Evolutionary conservation across 2,797 vertebrate species (phyloP), one percentile per base, ranked within the genome.

Genomic region (Gorsachius magnificus): DNA sequence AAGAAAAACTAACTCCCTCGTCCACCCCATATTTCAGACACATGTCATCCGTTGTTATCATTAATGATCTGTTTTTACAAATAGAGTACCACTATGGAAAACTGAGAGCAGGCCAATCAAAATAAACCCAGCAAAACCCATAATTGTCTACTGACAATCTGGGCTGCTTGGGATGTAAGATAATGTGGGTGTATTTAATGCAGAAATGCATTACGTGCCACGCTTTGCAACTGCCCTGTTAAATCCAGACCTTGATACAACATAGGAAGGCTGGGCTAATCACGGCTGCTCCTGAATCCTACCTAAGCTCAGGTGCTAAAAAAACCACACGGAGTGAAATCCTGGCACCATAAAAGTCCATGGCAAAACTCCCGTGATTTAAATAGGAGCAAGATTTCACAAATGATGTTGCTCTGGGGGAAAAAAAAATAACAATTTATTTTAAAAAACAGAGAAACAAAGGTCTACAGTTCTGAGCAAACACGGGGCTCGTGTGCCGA

Each of bases 61-160:
- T 97, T 94, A 98, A 97, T 98, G 97, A 98, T 98, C 97, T 98
- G 98, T 98, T 98, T 98, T 97, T 98, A 98, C 97, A 97, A 98
- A 98, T 97, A 97, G 97, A 99, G 98, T 98, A 98, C 97, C 99
- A 98, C 98, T 98, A 98, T 98, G 99, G 98, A 99, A 99, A 98
- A 98, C 96, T 98, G 98, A 98, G 97, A 98, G 69, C 91, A 97
- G 65, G 99, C 99, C 99, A 99, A 99, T 98, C 97, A 98, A 99
- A 99, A 99, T 98, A 99, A 98, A 98, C 98, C 98, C 97, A 96
- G 97, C 85, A 92, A 97, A 97, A 96, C 97, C 97, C 98, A 97
- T 98, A 98, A 98, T 95, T 96, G 97, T 98, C 97, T 97, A 87
- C 94, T 97, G 96, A 98, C 97, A 97, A 97, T 94, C 94, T 96